These are phyloP conservation scores for Drosophila yakuba DNA, from an alignment of 1,140 invertebrate genomes.

Conservation along the genomic window DNA sequence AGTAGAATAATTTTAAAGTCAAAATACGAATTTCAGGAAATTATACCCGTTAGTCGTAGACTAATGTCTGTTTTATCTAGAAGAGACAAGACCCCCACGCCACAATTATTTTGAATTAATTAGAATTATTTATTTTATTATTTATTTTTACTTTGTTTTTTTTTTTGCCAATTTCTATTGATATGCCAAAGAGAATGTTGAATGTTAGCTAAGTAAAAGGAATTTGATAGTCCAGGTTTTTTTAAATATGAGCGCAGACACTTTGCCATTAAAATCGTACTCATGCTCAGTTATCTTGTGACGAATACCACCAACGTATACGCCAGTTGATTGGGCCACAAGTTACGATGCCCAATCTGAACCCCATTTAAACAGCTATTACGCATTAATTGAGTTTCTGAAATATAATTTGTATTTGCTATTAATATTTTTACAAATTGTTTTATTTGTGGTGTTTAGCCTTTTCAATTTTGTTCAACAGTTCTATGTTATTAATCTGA, in stretches of 20 bases:
- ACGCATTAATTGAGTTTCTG: conserved; percentile 45
- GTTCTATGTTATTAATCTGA: conserved; percentile 39
- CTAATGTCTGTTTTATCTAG: no score
- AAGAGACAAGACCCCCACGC: no score
- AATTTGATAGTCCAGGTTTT: no score
- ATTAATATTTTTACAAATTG: conserved; percentile 73
- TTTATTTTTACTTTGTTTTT: no score
- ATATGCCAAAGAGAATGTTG: no score
- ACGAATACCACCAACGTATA: conserved; percentile 23
- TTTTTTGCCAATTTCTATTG: no score
- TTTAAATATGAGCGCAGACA: neutral
- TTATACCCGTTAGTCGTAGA: no score
- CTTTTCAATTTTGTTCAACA: conserved; percentile 56
- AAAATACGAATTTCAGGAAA: no score
- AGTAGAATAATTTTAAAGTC: no score
- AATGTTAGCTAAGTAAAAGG: no score
- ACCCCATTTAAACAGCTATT: conserved; percentile 20
- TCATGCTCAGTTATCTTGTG: conserved; percentile 30
- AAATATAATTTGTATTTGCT: conserved; percentile 75
- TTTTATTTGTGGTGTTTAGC: conserved; percentile 46
- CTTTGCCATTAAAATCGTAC: neutral
- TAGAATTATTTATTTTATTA: no score
- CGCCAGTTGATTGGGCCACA: neutral
- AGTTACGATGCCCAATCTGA: neutral
- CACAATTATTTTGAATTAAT: no score